phyloP scores from a whole-genome alignment of 2,797 vertebrate genomes.

The Oryzias sinensis region DNA sequence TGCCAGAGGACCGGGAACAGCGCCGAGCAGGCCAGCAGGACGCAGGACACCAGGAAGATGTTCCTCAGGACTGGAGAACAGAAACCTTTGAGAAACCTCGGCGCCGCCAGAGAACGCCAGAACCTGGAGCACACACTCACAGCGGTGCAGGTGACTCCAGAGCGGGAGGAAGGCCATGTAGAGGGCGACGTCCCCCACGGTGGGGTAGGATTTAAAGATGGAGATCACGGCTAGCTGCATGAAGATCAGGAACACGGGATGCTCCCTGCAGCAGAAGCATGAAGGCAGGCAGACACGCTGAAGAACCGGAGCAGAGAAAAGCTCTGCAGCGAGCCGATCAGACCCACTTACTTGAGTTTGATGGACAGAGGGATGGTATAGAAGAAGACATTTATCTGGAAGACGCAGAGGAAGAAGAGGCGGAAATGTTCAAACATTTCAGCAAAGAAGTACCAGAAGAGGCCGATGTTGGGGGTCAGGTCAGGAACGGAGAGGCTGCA shows the following conservation, averaged over 20 bases:
- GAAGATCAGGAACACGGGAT: conserved; percentile 96
- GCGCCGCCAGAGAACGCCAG: too few relatives aligned
- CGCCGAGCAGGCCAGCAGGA: conserved; percentile 89
- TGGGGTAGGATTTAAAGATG: conserved; percentile 98
- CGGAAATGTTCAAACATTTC: conserved; percentile 99
- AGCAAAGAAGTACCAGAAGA: conserved; percentile 99
- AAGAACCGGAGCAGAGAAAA: too few relatives aligned
- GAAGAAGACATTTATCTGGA: conserved; percentile 98
- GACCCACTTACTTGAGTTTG: conserved; percentile 89
- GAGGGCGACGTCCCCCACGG: conserved; percentile 90
- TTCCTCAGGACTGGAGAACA: conserved; percentile 87
- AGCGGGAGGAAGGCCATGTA: conserved; percentile 95
- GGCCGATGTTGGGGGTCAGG: conserved; percentile 96
- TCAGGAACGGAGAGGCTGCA: conserved; percentile 93
- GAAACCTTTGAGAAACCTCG: too few relatives aligned
- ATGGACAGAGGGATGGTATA: conserved; percentile 95
- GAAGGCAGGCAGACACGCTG: neutral
- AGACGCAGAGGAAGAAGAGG: conserved; percentile 96
- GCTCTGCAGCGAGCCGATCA: too few relatives aligned
- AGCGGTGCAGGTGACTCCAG: conserved; percentile 95
- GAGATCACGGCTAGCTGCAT: conserved; percentile 94
- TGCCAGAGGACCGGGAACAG: conserved; percentile 98
- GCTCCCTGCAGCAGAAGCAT: conserved; percentile 80
- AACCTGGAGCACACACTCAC: conserved; percentile 74
- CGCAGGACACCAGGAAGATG: conserved; percentile 92